Base-by-base conservation (phyloP, 2,113 vertebrate species). In the Pseudopodoces humilis region DNA sequence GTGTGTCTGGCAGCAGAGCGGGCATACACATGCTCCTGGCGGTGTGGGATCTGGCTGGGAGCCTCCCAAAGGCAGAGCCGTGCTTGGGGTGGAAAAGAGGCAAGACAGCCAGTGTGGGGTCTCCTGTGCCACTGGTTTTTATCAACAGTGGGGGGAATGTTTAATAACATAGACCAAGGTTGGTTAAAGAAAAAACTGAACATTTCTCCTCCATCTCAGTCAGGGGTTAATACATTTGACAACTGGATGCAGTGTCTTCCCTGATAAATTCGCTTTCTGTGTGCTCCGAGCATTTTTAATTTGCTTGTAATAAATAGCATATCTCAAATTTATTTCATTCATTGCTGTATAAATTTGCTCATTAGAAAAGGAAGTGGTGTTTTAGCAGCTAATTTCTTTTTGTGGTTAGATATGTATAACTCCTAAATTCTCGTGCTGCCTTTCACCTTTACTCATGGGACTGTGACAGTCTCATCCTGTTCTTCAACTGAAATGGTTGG, bases 41-140 rank as follows among this genome's bases (percentile, higher is more conserved):
- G 77, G 90, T 92, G 94, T 93, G 96, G 94, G 97, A 97, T 94
- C 92, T 2, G 60, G 67, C 91, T 68, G 92, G 74, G 92, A 96
- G 92, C 92, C 87, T 94, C 95, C 95, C 53, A 86, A 81, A 86
- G 83, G 88, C 92, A 18, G 77, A 91, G 56, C 91, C 80, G 52
- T 50, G 71, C 90, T 86, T 68, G 83, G 67, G 79, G 80, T 64
- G 82, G 86, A 52, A 92, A 81, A 69, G 78, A 82, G 62, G 74
- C 52, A 27, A 41, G 70, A 53, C 2, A 65, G 64, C n/a, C 59
- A 71, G 56, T 39, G 72, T 90, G 83, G 55, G 92, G 86, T 95
- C 77, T 82, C 44, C 86, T 55, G 77, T 62, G 24, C 58, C 1
- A 2, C 58, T 8, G 7, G 10, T 31, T 92, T 76, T 88, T 69